Evolutionary conservation across 2,888 invertebrate genomes (phyloP), one percentile per base, ranked within the genome.

Genomic region (Tubulanus polymorphus): DNA sequence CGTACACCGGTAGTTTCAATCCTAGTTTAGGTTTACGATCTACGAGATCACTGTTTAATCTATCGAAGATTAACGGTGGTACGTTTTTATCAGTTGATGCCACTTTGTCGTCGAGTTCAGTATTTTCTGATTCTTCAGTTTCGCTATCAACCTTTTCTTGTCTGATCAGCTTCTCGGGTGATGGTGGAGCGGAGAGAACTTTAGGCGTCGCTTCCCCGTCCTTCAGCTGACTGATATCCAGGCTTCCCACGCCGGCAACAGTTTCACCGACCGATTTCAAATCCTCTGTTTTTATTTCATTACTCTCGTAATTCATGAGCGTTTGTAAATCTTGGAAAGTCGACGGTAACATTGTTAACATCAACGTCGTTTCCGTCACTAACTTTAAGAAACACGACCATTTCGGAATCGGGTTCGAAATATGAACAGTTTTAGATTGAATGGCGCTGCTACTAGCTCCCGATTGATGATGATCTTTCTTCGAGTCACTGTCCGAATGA

Each of bases 381-480:
- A 84, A 84, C 76, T 86, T 86, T 28, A 87, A 81, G 68, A 85
- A 88, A 73, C 88, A 88, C 54, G 84, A 81, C 87, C 88, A 88
- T 59, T 81, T 80, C 3, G 74, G 67, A 23, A 29, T n/a, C 3
- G 10, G 20, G 18, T 45, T n/a, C 8, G 10, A 8, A 10, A 8
- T 8, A 10, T n/a, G 10, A n/a, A 8, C 10, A 20, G 10, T 45
- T 30, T 28, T 49, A 6, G 18, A 30, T 10, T 6, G 18, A 6
- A n/a, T 49, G 3, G n/a, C 30, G 32, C 49, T 49, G 15, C 32
- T 15, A 29, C n/a, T 5, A 5, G 20, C 20, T 8, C 41, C 41
- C 6, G 41, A 41, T 5, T 20, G 15, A n/a, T n/a, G n/a, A n/a
- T n/a, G n/a, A n/a, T n/a, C n/a, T n/a, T n/a, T n/a, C n/a, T n/a